Conservation (phyloP, 2,113 vertebrate genomes). For the Guaruba guarouba region DNA sequence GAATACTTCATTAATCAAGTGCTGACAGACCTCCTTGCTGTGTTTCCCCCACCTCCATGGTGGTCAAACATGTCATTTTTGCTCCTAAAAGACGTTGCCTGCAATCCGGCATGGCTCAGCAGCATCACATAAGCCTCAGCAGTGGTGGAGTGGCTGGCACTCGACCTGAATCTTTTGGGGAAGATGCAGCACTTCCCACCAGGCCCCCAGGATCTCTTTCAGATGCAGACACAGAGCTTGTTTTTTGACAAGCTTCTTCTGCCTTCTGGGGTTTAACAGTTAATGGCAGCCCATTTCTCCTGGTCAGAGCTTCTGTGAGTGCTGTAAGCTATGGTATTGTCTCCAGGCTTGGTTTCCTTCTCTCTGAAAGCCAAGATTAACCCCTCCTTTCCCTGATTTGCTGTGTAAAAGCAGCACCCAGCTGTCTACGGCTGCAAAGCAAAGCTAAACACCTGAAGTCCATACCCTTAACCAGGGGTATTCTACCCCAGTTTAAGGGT, state of each 20-base stretch:
- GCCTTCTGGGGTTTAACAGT: not conserved
- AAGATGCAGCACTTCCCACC: not conserved
- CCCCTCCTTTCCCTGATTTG: not conserved
- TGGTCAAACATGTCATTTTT: not conserved
- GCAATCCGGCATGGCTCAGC: not conserved
- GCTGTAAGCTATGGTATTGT: not conserved
- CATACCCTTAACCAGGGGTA: not conserved
- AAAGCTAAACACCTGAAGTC: not conserved
- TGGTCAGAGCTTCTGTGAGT: not conserved
- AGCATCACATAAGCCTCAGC: not conserved
- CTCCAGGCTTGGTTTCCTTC: not conserved
- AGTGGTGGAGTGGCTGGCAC: not conserved
- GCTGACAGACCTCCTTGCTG: not conserved
- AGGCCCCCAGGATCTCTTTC: rapidly evolving
- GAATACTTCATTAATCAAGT: not conserved
- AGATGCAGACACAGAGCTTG: not conserved
- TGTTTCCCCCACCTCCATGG: rapidly evolving
- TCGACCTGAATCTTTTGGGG: not conserved
- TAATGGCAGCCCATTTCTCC: not conserved
- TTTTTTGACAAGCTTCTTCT: not conserved
- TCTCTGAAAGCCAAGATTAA: not conserved
- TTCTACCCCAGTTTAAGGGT: rapidly evolving
- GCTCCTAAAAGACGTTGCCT: not conserved
- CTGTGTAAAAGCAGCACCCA: not conserved
- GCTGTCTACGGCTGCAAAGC: not conserved